These are phyloP conservation scores for Castor canadensis DNA, from an alignment of 2,113 vertebrate species.

Conservation along the genomic window DNA sequence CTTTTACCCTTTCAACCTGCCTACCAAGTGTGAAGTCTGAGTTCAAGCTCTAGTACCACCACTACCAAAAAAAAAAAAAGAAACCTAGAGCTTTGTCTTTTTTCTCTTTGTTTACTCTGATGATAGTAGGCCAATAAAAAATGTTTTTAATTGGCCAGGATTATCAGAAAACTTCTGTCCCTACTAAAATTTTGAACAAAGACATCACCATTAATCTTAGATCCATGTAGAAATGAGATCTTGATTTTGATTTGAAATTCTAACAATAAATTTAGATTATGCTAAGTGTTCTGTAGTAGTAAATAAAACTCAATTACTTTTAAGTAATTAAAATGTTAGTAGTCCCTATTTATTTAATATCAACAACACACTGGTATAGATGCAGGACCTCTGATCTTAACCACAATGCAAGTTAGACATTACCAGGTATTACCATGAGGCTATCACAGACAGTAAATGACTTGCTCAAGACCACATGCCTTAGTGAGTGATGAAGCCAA, in stretches of 20 bases:
- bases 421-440: not conserved
- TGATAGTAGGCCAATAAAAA: not conserved
- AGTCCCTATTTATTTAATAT: not conserved
- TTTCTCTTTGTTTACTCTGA: slow-evolving; percentile 3
- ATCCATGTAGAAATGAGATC: not conserved
- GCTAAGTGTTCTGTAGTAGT: not conserved
- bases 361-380: not conserved
- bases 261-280: slow-evolving; percentile 27
- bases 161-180: not conserved
- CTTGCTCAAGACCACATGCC: not conserved
- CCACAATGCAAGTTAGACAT: not conserved
- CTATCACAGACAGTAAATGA: not conserved
- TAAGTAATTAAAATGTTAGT: not conserved
- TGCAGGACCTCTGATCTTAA: not conserved
- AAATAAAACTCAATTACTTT: slow-evolving; percentile 7
- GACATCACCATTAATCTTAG: not conserved
- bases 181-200: not conserved
- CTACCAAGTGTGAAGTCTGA: no score
- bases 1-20: no score
- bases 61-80: no score
- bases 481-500: not conserved
- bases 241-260: slow-evolving; percentile 24
- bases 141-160: not conserved
- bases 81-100: slow-evolving; percentile 36
- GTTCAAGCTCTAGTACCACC: no score